Evolutionary conservation across 2,797 vertebrate species (phyloP).

Genomic region (Craterocephalus amniculus): DNA sequence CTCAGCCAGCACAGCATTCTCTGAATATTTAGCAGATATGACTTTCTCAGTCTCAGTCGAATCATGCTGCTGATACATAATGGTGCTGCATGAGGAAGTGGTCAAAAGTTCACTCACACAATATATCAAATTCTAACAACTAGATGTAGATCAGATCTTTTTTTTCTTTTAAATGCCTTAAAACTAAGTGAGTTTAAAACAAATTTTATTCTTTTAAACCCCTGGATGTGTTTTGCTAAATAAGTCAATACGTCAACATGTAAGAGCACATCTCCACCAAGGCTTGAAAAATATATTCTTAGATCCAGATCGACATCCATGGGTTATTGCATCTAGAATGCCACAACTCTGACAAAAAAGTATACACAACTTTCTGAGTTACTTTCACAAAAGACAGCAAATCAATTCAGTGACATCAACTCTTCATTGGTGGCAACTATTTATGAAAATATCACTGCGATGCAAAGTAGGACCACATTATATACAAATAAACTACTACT

Average conservation of each 20-base stretch:
- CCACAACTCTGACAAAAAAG: background rate
- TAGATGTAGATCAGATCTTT: too few species aligned
- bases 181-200: background rate
- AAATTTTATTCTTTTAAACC: background rate
- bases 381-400: background rate
- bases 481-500: too few species aligned
- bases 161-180: background rate
- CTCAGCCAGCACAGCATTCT: slow-evolving; percentile 2
- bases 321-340: background rate
- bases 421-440: background rate
- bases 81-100: background rate
- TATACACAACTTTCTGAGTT: background rate
- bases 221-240: background rate
- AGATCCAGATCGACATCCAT: background rate
- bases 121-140: background rate
- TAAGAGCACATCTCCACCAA: background rate
- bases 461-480: too few species aligned
- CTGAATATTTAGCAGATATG: background rate
- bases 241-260: background rate
- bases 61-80: background rate
- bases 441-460: background rate
- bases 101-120: background rate
- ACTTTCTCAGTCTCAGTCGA: background rate
- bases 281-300: background rate
- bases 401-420: background rate